These are phyloP conservation scores for Tolmerus cingulatus DNA, from an alignment of 2,888 invertebrate genomes.

Conservation along the genomic window DNA sequence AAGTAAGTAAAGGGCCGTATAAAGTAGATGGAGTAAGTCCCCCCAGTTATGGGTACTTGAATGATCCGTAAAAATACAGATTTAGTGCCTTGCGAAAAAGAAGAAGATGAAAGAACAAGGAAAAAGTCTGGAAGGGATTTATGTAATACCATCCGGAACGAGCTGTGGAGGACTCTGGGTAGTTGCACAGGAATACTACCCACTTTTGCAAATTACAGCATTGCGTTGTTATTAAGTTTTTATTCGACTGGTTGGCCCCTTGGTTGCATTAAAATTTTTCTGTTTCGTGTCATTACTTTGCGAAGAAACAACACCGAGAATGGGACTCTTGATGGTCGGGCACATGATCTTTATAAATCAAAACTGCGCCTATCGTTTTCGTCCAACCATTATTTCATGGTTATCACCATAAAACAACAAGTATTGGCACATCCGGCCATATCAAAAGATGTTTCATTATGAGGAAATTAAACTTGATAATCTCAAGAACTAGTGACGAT, in stretches of 20 bases:
- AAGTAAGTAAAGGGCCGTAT: not conserved
- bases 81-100: not conserved
- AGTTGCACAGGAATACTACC: not conserved
- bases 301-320: not conserved
- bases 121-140: not conserved
- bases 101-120: not conserved
- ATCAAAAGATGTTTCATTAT: not conserved
- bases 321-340: not conserved
- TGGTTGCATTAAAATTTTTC: not conserved
- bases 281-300: not conserved
- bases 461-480: not conserved
- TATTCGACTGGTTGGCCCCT: conserved; percentile 3
- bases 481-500: not conserved
- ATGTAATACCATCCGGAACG: not conserved
- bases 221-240: conserved; percentile 15
- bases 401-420: not conserved
- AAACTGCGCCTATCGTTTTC: not conserved
- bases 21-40: not conserved
- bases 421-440: not conserved
- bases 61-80: not conserved
- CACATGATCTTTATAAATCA: not conserved
- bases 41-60: not conserved
- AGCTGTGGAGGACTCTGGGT: not conserved
- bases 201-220: conserved; percentile 8
- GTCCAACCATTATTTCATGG: not conserved